Percentiles rank a stretch among this genome's conserved stretches.
Conservation (phyloP, 53 echinoderm and acorn worm species). For the Holothuria leucospilota region DNA sequence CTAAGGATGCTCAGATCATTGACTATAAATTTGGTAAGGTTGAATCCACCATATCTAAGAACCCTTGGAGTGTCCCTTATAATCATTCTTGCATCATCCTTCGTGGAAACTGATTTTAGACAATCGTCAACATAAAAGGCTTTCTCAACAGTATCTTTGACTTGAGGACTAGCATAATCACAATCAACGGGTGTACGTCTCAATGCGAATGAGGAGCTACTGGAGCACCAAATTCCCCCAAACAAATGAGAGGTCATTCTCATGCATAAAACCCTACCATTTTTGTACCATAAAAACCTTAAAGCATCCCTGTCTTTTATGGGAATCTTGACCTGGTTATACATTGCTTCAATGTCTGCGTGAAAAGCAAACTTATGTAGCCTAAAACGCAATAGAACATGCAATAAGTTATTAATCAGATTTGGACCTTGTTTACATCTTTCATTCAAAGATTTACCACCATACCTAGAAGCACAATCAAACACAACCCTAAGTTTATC, state of each 20-base stretch:
- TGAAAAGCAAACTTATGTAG: too few relatives aligned
- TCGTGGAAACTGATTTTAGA: constrained; percentile 38
- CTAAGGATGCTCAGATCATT: constrained; percentile 37
- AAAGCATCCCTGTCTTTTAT: constrained; percentile 23
- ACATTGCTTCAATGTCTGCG: too few relatives aligned
- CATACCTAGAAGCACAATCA: constrained; percentile 44
- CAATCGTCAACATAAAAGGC: constrained; percentile 30
- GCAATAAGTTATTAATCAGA: constrained; percentile 35
- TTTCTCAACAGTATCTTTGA: neutral
- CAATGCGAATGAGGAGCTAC: constrained; percentile 2
- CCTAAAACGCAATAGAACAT: constrained; percentile 37
- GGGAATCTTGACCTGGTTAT: too few relatives aligned
- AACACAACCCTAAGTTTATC: constrained; percentile 46
- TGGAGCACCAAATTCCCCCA: neutral
- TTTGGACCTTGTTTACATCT: constrained; percentile 38
- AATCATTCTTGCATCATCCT: constrained; percentile 5
- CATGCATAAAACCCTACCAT: neutral
- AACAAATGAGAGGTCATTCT: constrained; percentile 13
- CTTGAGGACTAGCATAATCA: neutral
- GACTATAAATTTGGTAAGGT: constrained; percentile 20
- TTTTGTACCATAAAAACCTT: constrained; percentile 2
- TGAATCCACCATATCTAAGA: constrained; percentile 39
- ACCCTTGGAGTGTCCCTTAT: constrained; percentile 46
- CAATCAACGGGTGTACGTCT: neutral
- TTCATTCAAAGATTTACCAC: constrained; percentile 48